Evolutionary conservation across 1,140 invertebrate genomes (phyloP).

Genomic region (Saccostrea echinata): DNA sequence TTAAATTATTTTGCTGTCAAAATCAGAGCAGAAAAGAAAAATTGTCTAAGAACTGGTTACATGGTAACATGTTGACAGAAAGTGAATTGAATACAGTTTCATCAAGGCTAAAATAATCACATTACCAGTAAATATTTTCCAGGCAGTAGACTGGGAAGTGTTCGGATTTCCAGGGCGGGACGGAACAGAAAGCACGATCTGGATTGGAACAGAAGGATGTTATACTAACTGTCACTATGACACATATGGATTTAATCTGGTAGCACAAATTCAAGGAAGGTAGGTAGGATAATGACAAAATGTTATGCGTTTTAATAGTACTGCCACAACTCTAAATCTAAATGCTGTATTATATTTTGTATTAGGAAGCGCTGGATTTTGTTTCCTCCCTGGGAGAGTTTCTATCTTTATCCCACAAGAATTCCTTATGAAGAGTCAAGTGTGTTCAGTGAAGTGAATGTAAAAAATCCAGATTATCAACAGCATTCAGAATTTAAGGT

Average conservation of each 20-base stretch:
- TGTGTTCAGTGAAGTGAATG: slow-evolving; percentile 89
- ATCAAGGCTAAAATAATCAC: not conserved
- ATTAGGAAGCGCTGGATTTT: slow-evolving; percentile 94
- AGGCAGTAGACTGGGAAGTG: slow-evolving; percentile 87
- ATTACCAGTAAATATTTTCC: slow-evolving; percentile 39
- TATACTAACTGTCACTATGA: slow-evolving; percentile 97
- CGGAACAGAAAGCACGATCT: slow-evolving; percentile 89
- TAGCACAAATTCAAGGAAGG: slow-evolving; percentile 93
- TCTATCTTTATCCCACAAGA: slow-evolving; percentile 88
- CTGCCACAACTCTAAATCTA: not conserved
- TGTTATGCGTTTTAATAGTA: not conserved
- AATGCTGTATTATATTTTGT: not conserved
- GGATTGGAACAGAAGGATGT: slow-evolving; percentile 93
- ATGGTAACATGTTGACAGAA: no score
- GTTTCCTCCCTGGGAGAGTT: slow-evolving; percentile 89
- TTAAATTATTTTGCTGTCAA: no score
- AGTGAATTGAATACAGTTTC: not conserved
- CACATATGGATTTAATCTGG: slow-evolving; percentile 95
- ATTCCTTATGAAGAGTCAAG: slow-evolving; percentile 98
- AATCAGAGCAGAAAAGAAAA: no score
- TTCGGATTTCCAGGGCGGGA: slow-evolving; percentile 88
- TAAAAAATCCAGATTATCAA: slow-evolving; percentile 80
- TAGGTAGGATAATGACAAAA: slow-evolving; percentile 75
- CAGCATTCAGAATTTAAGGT: slow-evolving; percentile 78
- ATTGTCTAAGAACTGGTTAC: no score